phyloP scores from a whole-genome alignment of 1,140 invertebrate species.

The Drosophila lacteicornis region DNA sequence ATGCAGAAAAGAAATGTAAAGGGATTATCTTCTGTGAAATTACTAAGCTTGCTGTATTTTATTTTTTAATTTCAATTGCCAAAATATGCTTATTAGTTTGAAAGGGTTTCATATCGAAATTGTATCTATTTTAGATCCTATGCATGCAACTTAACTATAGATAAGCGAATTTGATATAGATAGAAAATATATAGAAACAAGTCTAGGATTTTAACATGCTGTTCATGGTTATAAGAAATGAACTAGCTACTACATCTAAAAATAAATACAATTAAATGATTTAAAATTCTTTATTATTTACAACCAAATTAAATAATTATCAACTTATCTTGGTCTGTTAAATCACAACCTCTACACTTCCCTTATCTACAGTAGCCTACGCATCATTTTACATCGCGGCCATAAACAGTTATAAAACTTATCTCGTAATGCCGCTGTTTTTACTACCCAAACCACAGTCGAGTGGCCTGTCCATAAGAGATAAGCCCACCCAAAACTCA shows the following conservation, averaged over 20 bases:
- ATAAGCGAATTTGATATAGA: background rate
- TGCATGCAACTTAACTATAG: background rate
- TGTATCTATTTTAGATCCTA: background rate
- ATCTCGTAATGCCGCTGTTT: slow-evolving; percentile 18
- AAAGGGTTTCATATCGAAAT: background rate
- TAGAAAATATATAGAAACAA: no score
- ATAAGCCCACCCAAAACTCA: slow-evolving; percentile 37
- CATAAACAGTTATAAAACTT: slow-evolving; percentile 17
- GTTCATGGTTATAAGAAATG: no score
- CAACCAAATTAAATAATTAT: background rate
- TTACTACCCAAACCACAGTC: slow-evolving; percentile 14
- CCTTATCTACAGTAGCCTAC: slow-evolving; percentile 2
- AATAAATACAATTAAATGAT: background rate
- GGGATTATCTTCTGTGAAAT: background rate
- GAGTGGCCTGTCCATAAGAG: slow-evolving; percentile 29
- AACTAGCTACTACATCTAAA: background rate
- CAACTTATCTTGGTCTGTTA: background rate
- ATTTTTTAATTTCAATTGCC: background rate
- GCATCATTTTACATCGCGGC: background rate
- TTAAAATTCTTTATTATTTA: background rate
- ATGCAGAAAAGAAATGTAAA: background rate
- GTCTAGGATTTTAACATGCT: no score
- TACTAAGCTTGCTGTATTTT: background rate
- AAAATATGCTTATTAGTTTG: no score
- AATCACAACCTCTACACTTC: background rate